These are phyloP conservation scores for Machaerirhynchus nigripectus DNA, from an alignment of 2,113 vertebrate species.

Conservation along the genomic window DNA sequence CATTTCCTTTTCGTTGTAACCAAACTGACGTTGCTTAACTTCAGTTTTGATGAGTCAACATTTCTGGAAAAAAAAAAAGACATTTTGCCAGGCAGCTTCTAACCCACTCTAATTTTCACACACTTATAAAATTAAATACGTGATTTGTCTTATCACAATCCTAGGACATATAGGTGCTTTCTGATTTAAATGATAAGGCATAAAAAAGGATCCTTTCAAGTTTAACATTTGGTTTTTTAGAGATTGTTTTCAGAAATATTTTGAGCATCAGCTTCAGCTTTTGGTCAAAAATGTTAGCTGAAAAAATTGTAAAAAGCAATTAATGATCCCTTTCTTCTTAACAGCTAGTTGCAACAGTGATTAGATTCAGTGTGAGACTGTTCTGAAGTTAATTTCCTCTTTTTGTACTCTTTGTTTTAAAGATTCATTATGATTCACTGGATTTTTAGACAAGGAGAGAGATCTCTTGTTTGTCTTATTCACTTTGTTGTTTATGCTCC, in stretches of 20 bases:
- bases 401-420: background rate
- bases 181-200: background rate
- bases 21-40: background rate
- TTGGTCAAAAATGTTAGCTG: background rate
- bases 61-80: background rate
- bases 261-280: background rate
- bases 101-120: background rate
- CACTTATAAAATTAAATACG: background rate
- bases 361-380: background rate
- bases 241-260: background rate
- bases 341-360: background rate
- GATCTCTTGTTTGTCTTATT: background rate
- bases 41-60: background rate
- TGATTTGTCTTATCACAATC: background rate
- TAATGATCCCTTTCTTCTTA: background rate
- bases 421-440: background rate
- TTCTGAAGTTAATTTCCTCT: constrained; percentile 3
- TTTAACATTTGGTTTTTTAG: background rate
- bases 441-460: background rate
- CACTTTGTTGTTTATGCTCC: background rate
- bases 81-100: background rate
- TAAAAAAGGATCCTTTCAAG: background rate
- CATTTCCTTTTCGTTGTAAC: background rate
- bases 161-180: background rate
- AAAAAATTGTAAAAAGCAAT: background rate